Percentiles rank a stretch among this genome's conserved stretches.
phyloP scores from a whole-genome alignment of 2,113 vertebrate species.

The Cottus gobio region DNA sequence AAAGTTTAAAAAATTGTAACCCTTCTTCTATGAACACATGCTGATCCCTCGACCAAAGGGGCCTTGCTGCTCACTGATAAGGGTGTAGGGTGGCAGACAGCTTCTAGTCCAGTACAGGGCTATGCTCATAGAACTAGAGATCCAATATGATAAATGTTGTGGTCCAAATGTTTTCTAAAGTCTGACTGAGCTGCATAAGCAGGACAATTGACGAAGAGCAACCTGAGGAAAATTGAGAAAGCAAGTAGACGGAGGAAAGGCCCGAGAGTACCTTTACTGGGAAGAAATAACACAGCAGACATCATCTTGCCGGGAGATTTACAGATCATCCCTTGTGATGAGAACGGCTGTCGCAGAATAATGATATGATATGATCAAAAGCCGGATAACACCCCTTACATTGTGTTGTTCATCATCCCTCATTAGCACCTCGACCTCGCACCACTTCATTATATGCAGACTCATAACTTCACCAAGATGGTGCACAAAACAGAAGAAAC shows the following conservation, averaged over 20 bases:
- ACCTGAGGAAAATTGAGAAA: conserved; percentile 11
- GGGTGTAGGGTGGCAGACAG: not conserved
- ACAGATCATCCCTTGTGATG: conserved; percentile 36
- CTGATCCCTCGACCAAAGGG: not conserved
- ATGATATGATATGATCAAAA: not conserved
- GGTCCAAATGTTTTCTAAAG: conserved; percentile 6
- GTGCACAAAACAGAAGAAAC: conserved; percentile 29
- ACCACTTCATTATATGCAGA: conserved; percentile 15
- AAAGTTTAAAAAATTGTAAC: not conserved
- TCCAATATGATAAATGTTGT: not conserved
- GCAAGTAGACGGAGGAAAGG: not conserved
- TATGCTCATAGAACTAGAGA: not conserved
- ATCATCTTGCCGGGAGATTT: conserved; percentile 26
- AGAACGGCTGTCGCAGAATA: conserved; percentile 24
- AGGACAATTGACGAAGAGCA: not conserved
- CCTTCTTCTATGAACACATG: not conserved
- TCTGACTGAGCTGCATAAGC: conserved; percentile 17
- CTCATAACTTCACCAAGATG: conserved; percentile 29
- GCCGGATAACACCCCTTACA: conserved; percentile 25
- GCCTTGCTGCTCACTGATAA: not conserved
- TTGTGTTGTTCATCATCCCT: conserved; percentile 50
- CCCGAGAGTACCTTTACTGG: conserved; percentile 16
- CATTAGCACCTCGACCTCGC: conserved; percentile 32
- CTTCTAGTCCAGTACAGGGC: not conserved
- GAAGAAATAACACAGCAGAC: conserved; percentile 5